These are phyloP conservation scores for Hemiprocne comata DNA, from an alignment of 2,113 vertebrate species.

Conservation along the genomic window DNA sequence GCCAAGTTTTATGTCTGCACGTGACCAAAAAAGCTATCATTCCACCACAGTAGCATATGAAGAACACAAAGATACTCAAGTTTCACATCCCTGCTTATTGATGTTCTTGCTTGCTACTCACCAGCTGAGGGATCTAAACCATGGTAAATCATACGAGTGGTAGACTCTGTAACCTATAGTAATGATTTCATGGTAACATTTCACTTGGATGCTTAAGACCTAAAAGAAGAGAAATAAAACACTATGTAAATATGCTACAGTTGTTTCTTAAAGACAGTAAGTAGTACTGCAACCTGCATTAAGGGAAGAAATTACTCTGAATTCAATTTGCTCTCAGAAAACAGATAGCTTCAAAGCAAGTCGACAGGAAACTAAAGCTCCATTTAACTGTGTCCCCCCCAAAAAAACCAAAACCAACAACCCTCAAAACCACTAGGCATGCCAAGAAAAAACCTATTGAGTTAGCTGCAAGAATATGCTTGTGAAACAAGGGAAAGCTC, in stretches of 20 bases:
- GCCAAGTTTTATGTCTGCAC: not conserved
- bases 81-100: not conserved
- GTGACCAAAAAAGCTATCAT: not conserved
- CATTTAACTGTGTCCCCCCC: not conserved
- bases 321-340: not conserved
- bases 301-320: not conserved
- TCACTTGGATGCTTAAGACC: constrained; percentile 95
- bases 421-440: not conserved
- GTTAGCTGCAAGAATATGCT: not conserved
- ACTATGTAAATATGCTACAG: not conserved
- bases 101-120: constrained; percentile 71
- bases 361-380: not conserved
- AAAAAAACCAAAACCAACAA: too few relatives aligned
- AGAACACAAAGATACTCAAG: not conserved
- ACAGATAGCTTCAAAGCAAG: not conserved
- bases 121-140: constrained; percentile 98
- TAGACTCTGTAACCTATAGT: constrained; percentile 97
- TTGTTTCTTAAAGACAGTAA: not conserved
- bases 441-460: not conserved
- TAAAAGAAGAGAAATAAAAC: constrained; percentile 68
- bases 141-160: constrained; percentile 92
- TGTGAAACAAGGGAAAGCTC: not conserved
- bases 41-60: not conserved
- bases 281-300: not conserved
- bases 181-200: constrained; percentile 98